Conservation (phyloP, 2,888 invertebrate species). For the Holacanthella duospinosa region DNA sequence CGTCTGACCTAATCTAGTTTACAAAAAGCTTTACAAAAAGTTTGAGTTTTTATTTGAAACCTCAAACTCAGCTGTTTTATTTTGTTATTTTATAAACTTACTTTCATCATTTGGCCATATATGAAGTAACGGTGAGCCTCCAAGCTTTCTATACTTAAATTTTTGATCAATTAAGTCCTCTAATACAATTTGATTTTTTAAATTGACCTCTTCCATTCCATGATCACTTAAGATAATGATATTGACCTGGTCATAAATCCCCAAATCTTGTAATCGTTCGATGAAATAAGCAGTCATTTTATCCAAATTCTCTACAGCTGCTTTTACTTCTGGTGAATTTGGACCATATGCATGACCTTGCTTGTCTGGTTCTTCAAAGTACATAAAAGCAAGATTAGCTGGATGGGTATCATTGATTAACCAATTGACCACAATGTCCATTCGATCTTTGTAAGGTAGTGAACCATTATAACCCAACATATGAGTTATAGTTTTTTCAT, state of each 20-base stretch:
- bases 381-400: constrained; percentile 57
- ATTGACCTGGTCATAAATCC: constrained; percentile 49
- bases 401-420: constrained; percentile 48
- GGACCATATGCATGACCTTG: constrained; percentile 53
- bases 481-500: constrained; percentile 40
- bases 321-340: constrained; percentile 42
- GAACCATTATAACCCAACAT: not conserved
- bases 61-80: not conserved
- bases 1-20: constrained; percentile 9
- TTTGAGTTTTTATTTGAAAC: too few species aligned
- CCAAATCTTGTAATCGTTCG: constrained; percentile 45
- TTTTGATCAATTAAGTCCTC: constrained; percentile 44
- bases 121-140: constrained; percentile 50
- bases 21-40: not conserved
- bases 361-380: constrained; percentile 60
- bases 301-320: constrained; percentile 32
- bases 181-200: constrained; percentile 49
- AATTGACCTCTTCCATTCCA: constrained; percentile 54
- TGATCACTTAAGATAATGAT: constrained; percentile 63
- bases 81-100: not conserved
- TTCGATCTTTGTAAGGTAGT: constrained; percentile 41
- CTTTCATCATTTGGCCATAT: constrained; percentile 49
- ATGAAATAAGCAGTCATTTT: constrained; percentile 49
- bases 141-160: constrained; percentile 43
- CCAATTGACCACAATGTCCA: constrained; percentile 53